Base-by-base conservation (phyloP, 2,113 vertebrate genomes). In the Neogale vison region DNA sequence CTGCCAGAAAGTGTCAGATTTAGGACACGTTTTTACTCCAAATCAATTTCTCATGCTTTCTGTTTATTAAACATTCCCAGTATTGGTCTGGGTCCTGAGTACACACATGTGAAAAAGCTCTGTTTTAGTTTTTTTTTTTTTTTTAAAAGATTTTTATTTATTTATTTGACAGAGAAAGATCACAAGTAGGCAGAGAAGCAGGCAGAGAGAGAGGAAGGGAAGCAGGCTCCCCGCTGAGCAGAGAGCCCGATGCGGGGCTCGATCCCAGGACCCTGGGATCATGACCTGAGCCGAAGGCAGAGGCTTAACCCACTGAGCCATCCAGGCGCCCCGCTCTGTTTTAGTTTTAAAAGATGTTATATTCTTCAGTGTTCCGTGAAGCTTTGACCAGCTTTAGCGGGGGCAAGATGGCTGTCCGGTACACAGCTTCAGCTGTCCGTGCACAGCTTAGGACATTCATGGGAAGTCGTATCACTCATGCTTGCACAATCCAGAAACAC, bases 51-150 rank as follows among this genome's bases (percentile, higher is more conserved):
- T 14, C 34, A 29, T 26, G 18, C 12, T 81, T 77, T 88, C 42
- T 88, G 14, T 63, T 69, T 71, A 39, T 65, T 79, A 82, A 87
- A 52, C 42, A 90, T 52, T 74, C 39, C 42, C 26, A 74, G 13
- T 72, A 42, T 47, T 80, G 31, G 34, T 77, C 67, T 94, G 57
- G 57, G 17, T 90, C 89, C 23, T 69, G n/a, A 96, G 74, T 87
- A 42, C 23, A 74, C 14, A 21, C 14, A 72, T 90, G 36, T 89
- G 72, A 39, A 80, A 72, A 90, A 69, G 5, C 23, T 89, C 79
- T 59, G 3, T 83, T 96, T 96, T 81, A 11, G 0, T 67, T 94
- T 88, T 90, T n/a, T n/a, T n/a, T n/a, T n/a, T n/a, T n/a, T n/a
- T n/a, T n/a, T n/a, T n/a, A n/a, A n/a, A n/a, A n/a, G n/a, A n/a